A percentile compares a stretch with the other conserved stretches of the same genome.
Conservation (phyloP, 2,113 vertebrate genomes). For the Ginglymostoma cirratum region DNA sequence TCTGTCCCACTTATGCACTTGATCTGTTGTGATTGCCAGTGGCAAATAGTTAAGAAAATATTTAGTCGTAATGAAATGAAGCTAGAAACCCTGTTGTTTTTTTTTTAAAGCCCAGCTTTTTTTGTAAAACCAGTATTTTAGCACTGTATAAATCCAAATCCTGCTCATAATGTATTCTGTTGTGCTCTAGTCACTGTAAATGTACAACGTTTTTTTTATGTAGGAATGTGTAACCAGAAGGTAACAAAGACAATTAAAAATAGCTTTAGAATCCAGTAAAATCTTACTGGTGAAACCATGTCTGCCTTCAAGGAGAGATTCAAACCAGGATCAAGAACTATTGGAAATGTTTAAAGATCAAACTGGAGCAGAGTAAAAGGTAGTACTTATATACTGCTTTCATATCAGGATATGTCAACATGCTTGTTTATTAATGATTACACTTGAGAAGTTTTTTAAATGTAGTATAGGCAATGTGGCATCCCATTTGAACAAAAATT, state of each 20-base stretch:
- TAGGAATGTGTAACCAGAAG: neutral
- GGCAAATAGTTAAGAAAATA: slow-evolving; percentile 37
- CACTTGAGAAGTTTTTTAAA: neutral
- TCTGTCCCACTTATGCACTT: slow-evolving; percentile 25
- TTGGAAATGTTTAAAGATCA: neutral
- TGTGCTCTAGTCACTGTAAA: neutral
- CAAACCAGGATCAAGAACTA: neutral
- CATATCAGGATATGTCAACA: neutral
- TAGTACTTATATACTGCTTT: neutral
- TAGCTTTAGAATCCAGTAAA: neutral
- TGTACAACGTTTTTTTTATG: too few relatives aligned
- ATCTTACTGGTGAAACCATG: neutral
- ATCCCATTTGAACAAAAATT: neutral
- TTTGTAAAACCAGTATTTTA: neutral
- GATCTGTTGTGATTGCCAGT: slow-evolving; percentile 9
- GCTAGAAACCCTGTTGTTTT: neutral
- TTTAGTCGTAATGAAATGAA: slow-evolving; percentile 5
- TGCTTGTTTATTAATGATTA: neutral
- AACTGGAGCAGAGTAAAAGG: neutral
- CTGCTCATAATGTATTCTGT: neutral
- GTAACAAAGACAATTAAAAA: neutral
- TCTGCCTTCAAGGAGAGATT: neutral
- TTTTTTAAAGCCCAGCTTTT: neutral
- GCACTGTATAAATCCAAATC: neutral
- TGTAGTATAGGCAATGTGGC: neutral